Evolutionary conservation across 2,888 invertebrate species (phyloP), one percentile per base, ranked within the genome.

Genomic region (Melanophora roralis): DNA sequence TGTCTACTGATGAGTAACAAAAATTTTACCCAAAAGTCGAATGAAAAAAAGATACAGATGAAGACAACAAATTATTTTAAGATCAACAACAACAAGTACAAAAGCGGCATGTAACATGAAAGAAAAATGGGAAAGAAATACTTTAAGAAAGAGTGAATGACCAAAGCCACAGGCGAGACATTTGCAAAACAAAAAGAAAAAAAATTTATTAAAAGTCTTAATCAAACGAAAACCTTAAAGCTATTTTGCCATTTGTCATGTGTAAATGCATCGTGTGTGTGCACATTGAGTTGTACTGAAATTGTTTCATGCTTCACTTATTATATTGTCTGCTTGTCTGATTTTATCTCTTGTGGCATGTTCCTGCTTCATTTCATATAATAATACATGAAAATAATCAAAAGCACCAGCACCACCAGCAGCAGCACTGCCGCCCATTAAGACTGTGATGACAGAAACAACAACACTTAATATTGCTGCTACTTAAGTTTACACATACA

Each of bases 131-230:
- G n/a, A 40, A 60, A 19, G 16, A 16, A 75, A n/a, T n/a, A n/a
- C n/a, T n/a, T n/a, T n/a, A 75, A 78, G 59, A 73, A 75, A 75
- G 71, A 72, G 71, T 75, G 71, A 62, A 75, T 75, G 75, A 71
- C 79, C 67, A 67, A 60, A 68, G 74, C 73, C 65, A 67, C 65
- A 65, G 64, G 64, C 62, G 78, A 74, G 72, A 72, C 53, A 65
- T 69, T 59, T 27, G 38, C 47, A 14, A 45, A 51, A 32, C 47
- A 14, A 45, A 51, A 38, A 62, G 64, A 64, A 43, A 65, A n/a
- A 27, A 27, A 27, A 27, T 27, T 27, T 59, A 23, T 49, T 53
- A 38, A 53, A 57, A 67, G 23, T 68, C 53, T 68, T 23, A 47
- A 62, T 68, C 27, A 62, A 12, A 62, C 36, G 32, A 75, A 36